Evolutionary conservation across 2,113 vertebrate genomes (phyloP).

Genomic region (Rallus limicola): DNA sequence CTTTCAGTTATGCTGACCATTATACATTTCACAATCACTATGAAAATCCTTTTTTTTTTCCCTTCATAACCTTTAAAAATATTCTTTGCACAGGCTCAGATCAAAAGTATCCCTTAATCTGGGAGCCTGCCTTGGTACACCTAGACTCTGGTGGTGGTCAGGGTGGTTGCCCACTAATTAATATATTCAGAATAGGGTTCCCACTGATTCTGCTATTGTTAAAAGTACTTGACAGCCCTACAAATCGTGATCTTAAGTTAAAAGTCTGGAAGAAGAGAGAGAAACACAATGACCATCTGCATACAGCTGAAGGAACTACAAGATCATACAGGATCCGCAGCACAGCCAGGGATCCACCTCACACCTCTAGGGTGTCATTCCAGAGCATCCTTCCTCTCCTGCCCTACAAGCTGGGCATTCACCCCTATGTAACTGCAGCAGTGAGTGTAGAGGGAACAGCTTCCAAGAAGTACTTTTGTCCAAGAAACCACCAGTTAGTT

Average conservation of each 20-base stretch:
- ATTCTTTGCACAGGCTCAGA: neutral
- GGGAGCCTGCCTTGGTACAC: neutral
- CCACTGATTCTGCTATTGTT: neutral
- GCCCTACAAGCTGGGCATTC: neutral
- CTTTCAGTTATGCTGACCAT: neutral
- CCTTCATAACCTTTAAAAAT: neutral
- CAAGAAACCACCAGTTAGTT: neutral
- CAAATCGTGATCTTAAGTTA: neutral
- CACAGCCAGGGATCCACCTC: neutral
- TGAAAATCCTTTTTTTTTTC: neutral
- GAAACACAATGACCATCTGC: neutral
- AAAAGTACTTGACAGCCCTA: neutral
- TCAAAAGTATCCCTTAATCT: neutral
- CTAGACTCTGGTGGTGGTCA: too few species aligned
- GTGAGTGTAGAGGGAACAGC: neutral
- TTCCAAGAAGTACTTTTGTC: neutral
- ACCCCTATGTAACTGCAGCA: neutral
- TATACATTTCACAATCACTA: neutral
- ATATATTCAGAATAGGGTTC: neutral
- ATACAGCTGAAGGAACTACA: neutral
- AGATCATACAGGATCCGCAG: neutral
- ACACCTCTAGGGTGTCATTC: neutral
- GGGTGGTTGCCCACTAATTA: neutral
- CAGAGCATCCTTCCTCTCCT: neutral
- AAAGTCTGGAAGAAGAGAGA: neutral